A percentile compares a stretch with the other conserved stretches of the same genome.
These are phyloP conservation scores for Melieria picta DNA, from an alignment of 2,888 invertebrate genomes.

Conservation along the genomic window DNA sequence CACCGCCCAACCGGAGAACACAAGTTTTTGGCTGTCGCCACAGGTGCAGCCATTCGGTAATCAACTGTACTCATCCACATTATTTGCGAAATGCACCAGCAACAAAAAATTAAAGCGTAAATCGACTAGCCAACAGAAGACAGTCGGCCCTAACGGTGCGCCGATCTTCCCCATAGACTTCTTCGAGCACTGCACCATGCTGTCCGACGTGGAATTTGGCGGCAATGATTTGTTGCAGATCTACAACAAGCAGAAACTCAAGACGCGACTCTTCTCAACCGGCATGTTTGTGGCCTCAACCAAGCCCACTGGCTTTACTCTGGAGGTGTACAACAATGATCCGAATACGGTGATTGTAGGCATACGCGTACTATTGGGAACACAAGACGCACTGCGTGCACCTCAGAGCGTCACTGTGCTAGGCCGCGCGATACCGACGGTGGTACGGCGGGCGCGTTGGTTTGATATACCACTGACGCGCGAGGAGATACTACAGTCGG, in stretches of 20 bases:
- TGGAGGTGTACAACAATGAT: constrained; percentile 90
- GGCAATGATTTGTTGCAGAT: constrained; percentile 95
- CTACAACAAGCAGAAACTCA: constrained; percentile 92
- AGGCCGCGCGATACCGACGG: constrained; percentile 78
- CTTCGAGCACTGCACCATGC: constrained; percentile 92
- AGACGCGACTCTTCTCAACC: constrained; percentile 74
- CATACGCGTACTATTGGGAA: constrained; percentile 84
- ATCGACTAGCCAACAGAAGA: constrained; percentile 67
- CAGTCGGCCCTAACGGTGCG: constrained; percentile 50
- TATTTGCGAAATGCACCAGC: constrained; percentile 49
- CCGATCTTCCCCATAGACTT: constrained; percentile 93
- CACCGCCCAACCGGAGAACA: constrained; percentile 87
- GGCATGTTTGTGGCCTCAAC: constrained; percentile 95
- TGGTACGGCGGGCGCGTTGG: constrained; percentile 85
- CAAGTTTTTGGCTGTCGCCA: constrained; percentile 73
- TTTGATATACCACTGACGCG: constrained; percentile 94
- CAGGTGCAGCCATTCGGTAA: constrained; percentile 69
- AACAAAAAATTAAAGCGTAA: constrained; percentile 52
- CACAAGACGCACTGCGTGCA: constrained; percentile 63
- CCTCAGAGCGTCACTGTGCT: constrained; percentile 59
- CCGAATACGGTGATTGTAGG: constrained; percentile 90
- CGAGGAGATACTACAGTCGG: constrained; percentile 91
- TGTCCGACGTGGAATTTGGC: constrained; percentile 94
- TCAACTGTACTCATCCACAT: constrained; percentile 61
- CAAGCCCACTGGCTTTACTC: constrained; percentile 86